Evolutionary conservation across 2,797 vertebrate species (phyloP).

Genomic region (Hemibagrus guttatus): DNA sequence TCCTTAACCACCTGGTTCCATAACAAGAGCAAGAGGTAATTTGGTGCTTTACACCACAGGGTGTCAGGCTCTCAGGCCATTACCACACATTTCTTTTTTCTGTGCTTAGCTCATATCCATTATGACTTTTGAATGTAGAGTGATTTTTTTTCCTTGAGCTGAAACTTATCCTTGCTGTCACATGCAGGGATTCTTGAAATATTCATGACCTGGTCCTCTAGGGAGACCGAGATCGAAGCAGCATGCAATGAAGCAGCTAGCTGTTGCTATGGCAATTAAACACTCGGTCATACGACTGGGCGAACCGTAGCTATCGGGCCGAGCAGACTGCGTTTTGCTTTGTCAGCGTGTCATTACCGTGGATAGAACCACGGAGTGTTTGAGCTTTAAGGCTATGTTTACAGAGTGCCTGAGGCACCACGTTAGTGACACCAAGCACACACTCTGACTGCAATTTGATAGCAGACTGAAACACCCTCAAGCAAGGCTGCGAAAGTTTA

Average conservation of each 20-base stretch:
- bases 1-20: neutral
- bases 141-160: slow-evolving; percentile 27
- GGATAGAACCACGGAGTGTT: slow-evolving; percentile 40
- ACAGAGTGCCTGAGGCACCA: slow-evolving; percentile 43
- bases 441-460: slow-evolving; percentile 39
- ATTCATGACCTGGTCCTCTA: slow-evolving; percentile 34
- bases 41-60: neutral
- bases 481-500: slow-evolving; percentile 32
- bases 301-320: slow-evolving; percentile 5
- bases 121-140: slow-evolving; percentile 12
- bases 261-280: slow-evolving; percentile 43
- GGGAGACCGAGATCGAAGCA: slow-evolving; percentile 41
- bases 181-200: slow-evolving; percentile 41
- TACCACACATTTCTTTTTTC: slow-evolving; percentile 2
- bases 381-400: slow-evolving; percentile 38
- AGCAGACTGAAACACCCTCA: slow-evolving; percentile 19
- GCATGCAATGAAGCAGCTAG: slow-evolving; percentile 24
- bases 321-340: slow-evolving; percentile 31
- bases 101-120: slow-evolving; percentile 21
- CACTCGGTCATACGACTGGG: slow-evolving; percentile 17
- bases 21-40: neutral
- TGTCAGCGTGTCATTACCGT: slow-evolving; percentile 44
- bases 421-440: slow-evolving; percentile 49
- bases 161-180: slow-evolving; percentile 29
- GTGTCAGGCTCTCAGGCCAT: neutral